Base-by-base conservation (phyloP, 2,888 invertebrate species). In the Epiblema foenella region DNA sequence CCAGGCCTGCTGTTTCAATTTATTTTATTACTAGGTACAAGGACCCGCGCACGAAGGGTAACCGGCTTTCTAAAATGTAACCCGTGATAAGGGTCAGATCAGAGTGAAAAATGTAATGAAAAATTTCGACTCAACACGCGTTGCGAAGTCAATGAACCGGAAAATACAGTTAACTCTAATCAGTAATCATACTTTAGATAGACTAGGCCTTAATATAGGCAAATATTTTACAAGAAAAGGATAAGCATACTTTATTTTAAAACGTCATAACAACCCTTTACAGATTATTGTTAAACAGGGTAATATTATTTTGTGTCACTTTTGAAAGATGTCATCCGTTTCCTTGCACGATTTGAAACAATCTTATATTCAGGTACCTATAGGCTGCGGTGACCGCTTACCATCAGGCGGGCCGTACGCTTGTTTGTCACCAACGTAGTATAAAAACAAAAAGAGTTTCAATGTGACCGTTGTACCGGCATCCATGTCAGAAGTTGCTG, bases 21-120 rank as follows among this genome's bases (percentile, higher is more conserved):
- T 62, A 62, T 71, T 71, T 71, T 67, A 67, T 71, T 71, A 67
- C 57, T 18, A 46, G n/a, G n/a, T 46, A 56, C 62, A 49, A 67
- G 56, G 49, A 66, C 60, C 46, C 51, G 39, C 49, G 59, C 56
- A 51, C 37, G 51, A 56, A 39, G 67, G 54, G 67, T 58, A 46
- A n/a, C 20, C 29, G 56, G 69, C 17, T 60, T 70, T 65, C 51
- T 71, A 39, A 67, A 71, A 71, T 71, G 18, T 62, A 62, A 51
- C 57, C 62, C 51, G 52, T 58, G 66, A 54, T 57, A 57, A 67
- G 71, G 71, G 71, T 71, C 67, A 67, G 57, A 71, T 71, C 67
- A 67, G 57, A 71, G 60, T 67, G 60, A 67, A 51, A 71, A 67
- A 49, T 62, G 56, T 56, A 71, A 67, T 62, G 56, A 67, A 71